A percentile compares a stretch with the other conserved stretches of the same genome.
phyloP scores from a whole-genome alignment of 2,113 vertebrate genomes.

The Daubentonia madagascariensis region DNA sequence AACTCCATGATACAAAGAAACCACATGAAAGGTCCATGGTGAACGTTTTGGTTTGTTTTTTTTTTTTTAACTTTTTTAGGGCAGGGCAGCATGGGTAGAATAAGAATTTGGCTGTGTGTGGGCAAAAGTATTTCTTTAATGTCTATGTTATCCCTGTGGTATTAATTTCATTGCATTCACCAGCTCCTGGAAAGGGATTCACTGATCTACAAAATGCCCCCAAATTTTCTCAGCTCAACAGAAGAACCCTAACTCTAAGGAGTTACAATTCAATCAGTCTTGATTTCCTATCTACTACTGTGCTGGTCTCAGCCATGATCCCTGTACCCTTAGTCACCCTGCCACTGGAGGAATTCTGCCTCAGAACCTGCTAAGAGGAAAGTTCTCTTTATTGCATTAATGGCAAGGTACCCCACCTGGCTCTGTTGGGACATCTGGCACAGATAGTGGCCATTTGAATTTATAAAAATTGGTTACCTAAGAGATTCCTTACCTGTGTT shows the following conservation, averaged over 20 bases:
- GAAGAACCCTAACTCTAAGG: not conserved
- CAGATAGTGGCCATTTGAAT: not conserved
- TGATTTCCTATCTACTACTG: not conserved
- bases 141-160: not conserved
- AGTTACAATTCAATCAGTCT: not conserved
- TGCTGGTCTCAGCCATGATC: not conserved
- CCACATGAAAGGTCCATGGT: not conserved
- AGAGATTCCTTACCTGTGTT: not conserved
- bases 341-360: not conserved
- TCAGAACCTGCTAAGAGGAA: not conserved
- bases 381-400: not conserved
- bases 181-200: not conserved
- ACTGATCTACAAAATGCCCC: not conserved
- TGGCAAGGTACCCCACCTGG: not conserved
- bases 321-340: rapidly evolving
- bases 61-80: not conserved
- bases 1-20: not conserved
- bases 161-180: not conserved
- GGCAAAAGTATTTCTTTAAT: not conserved
- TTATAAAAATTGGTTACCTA: not conserved
- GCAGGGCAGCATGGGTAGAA: not conserved
- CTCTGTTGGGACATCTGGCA: not conserved
- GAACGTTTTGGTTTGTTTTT: not conserved
- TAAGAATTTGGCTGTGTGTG: not conserved
- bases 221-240: not conserved